Evolutionary conservation across 2,888 invertebrate genomes (phyloP).

Genomic region (Lymantria dispar): DNA sequence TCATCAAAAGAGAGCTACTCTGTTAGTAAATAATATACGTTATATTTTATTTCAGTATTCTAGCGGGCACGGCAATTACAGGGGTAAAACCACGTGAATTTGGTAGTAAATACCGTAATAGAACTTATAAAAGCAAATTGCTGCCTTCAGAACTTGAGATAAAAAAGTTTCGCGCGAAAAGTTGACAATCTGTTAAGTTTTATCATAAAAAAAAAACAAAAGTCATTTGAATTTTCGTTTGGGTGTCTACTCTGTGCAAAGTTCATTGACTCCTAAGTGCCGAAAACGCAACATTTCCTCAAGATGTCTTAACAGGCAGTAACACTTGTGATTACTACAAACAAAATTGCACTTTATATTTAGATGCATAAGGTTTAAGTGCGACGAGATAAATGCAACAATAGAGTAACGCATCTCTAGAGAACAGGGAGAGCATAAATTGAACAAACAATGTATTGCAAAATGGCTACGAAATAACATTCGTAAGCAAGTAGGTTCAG

Average conservation of each 20-base stretch:
- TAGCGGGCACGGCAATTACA: too few species aligned
- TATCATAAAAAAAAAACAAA: not conserved
- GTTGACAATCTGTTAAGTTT: not conserved
- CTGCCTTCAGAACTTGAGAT: not conserved
- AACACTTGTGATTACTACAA: conserved; percentile 9
- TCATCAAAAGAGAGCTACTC: too few species aligned
- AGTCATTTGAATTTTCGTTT: not conserved
- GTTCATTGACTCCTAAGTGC: conserved; percentile 42
- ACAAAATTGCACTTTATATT: conserved; percentile 31
- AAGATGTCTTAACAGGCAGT: conserved; percentile 42
- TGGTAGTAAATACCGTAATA: not conserved
- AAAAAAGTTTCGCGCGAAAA: not conserved
- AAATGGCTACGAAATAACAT: conserved; percentile 62
- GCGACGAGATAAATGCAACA: conserved; percentile 26
- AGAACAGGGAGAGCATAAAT: conserved; percentile 60
- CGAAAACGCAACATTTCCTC: conserved; percentile 45
- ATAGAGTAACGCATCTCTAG: conserved; percentile 50
- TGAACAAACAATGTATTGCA: conserved; percentile 78
- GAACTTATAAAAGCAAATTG: not conserved
- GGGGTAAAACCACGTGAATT: too few species aligned
- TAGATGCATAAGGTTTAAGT: conserved; percentile 21
- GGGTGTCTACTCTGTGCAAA: conserved; percentile 10
- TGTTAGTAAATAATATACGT: too few species aligned
- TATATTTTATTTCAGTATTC: too few species aligned
- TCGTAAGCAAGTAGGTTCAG: conserved; percentile 25